Conservation (phyloP, 2,888 invertebrate genomes). For the Pseudoips prasinana region DNA sequence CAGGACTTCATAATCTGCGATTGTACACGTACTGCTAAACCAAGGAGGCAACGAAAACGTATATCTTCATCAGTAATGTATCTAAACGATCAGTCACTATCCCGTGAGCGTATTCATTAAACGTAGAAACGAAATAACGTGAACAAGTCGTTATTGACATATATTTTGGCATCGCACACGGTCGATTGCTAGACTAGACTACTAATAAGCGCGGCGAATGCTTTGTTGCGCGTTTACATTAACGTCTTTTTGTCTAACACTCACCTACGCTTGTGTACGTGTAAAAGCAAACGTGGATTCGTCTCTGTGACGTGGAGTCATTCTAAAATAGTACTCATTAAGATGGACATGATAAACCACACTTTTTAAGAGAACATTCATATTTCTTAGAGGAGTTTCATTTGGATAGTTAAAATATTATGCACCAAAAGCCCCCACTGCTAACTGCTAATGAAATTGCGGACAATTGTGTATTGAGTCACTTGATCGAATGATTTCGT, state of each 20-base stretch:
- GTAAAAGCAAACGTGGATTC: constrained; percentile 38
- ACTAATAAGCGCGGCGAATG: constrained; percentile 43
- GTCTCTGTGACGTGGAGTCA: constrained; percentile 46
- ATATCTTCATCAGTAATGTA: no score
- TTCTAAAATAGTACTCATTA: constrained; percentile 55
- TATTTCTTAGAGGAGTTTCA: no score
- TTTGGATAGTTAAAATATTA: no score
- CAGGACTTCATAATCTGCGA: no score
- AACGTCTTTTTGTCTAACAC: constrained; percentile 49
- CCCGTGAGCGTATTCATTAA: constrained; percentile 8
- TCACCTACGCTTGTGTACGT: constrained; percentile 46
- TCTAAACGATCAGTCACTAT: no score
- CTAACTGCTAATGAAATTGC: no score
- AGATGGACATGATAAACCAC: constrained; percentile 42
- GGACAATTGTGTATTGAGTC: no score
- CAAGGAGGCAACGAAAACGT: no score
- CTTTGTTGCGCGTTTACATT: constrained; percentile 51
- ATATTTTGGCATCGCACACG: constrained; percentile 52
- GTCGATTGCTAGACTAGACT: constrained; percentile 38
- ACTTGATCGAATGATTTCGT: no score
- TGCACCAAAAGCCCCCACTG: no score
- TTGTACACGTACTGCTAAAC: no score
- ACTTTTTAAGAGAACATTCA: constrained; percentile 12
- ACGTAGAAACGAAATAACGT: constrained; percentile 32
- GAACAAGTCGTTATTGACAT: constrained; percentile 54